Base-by-base conservation (phyloP, 1,140 invertebrate species). In the Bombus sylvicola region DNA sequence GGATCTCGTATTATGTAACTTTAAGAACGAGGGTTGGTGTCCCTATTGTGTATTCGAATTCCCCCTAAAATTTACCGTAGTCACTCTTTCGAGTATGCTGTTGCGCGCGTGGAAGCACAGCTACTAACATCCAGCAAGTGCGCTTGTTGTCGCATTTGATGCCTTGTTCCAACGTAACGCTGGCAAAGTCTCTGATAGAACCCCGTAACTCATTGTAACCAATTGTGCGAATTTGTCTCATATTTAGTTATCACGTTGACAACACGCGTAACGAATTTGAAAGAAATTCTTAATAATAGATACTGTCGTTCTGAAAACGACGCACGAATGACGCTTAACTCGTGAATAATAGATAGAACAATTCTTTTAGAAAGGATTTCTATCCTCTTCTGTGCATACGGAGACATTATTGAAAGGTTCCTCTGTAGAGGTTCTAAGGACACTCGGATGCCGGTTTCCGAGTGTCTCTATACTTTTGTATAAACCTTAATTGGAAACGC, bases 401-500 rank as follows among this genome's bases (percentile, higher is more conserved):
- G 53, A 64, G 13, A 18, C n/a, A 10, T 18, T 2, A 3, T 37
- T 1, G 12, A 15, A 53, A 31, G 15, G 31, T 41, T n/a, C 28
- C 9, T 10, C 12, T n/a, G 18, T 64, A 59, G 6, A 66, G 37
- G 15, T 39, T 43, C 25, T 3, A 69, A 43, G 75, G 22, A 57
- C 22, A 18, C 76, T 22, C 47, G 59, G 75, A 57, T 73, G 77
- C 25, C 68, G 31, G 41, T 88, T 22, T 25, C 81, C 57, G 74
- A 88, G 81, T 41, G 31, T 34, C 18, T 68, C 41, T 59, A 72
- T 41, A 39, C 57, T 57, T 28, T 39, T 64, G 77, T 53, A 47
- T 88, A 78, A 39, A 47, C 62, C 73, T 88, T 89, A 89, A 89
- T 89, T 89, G 83, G 83, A 69, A 39, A 85, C 73, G 80, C 66